Conservation (phyloP, 2,888 invertebrate species). For the Neoaliturus tenellus region DNA sequence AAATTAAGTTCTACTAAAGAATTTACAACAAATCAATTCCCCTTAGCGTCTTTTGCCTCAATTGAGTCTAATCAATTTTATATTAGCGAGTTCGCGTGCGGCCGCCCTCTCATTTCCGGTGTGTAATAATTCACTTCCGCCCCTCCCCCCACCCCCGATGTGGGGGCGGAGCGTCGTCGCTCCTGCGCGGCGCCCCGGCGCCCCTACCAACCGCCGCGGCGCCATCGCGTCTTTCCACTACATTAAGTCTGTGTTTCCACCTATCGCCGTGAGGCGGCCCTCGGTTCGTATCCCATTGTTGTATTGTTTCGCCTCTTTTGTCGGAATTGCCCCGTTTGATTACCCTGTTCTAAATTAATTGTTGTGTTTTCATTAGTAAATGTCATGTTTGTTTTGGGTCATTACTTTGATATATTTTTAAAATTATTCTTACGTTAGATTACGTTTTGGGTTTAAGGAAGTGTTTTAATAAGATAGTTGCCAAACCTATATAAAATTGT, state of each 20-base stretch:
- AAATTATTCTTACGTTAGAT: no score
- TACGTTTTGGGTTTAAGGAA: no score
- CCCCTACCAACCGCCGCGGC: conserved; percentile 15
- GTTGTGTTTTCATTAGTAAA: conserved; percentile 41
- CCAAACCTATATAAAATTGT: no score
- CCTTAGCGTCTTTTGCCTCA: not conserved
- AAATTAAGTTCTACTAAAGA: no score
- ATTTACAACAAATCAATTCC: not conserved
- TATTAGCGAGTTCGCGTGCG: not conserved
- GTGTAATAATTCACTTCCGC: not conserved
- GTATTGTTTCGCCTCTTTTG: not conserved
- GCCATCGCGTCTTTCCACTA: not conserved
- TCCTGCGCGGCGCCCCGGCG: conserved; percentile 2
- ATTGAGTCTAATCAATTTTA: not conserved
- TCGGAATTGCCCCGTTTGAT: not conserved
- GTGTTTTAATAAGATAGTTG: no score
- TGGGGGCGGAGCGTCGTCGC: conserved; percentile 43
- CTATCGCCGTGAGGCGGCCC: not conserved
- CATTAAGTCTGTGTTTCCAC: not conserved
- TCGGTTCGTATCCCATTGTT: not conserved
- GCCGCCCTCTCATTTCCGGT: conserved; percentile 1
- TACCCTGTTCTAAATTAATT: conserved; percentile 33
- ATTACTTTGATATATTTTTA: no score
- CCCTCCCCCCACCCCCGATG: not conserved
- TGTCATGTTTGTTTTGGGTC: conserved; percentile 25